phyloP scores from a whole-genome alignment of 2,797 vertebrate species.

The Syngnathus acus region DNA sequence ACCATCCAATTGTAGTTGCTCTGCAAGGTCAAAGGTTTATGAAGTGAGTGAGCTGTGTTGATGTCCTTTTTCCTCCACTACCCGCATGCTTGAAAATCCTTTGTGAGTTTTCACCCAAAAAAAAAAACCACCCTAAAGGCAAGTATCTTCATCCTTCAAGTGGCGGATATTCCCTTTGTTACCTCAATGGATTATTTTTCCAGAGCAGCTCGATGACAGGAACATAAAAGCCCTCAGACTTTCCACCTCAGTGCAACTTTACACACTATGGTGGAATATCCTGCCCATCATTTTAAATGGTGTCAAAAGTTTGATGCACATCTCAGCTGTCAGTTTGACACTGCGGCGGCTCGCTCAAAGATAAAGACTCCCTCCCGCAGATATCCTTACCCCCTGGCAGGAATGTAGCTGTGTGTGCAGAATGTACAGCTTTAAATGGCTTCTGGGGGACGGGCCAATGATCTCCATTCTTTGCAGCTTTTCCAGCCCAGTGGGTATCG shows the following conservation, averaged over 20 bases:
- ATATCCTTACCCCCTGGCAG: conserved; percentile 51
- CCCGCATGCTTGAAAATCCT: background rate
- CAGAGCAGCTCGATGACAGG: background rate
- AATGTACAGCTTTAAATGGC: conserved; percentile 55
- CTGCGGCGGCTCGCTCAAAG: conserved; percentile 22
- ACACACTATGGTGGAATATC: background rate
- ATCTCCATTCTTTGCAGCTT: conserved; percentile 62
- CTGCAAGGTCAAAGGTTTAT: conserved; percentile 3
- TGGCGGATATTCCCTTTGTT: background rate
- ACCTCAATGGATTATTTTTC: conserved; percentile 1
- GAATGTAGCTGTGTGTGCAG: conserved; percentile 63
- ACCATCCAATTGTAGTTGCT: background rate
- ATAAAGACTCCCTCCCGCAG: conserved; percentile 49
- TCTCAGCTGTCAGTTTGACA: conserved; percentile 2
- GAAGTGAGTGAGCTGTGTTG: background rate
- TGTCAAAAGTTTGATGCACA: background rate
- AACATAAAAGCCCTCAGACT: background rate
- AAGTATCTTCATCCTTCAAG: background rate
- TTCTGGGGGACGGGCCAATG: conserved; percentile 44
- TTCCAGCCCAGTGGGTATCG: conserved; percentile 56
- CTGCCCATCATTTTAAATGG: background rate
- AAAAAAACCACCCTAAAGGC: background rate
- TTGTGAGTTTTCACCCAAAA: background rate
- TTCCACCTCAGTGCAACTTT: background rate
- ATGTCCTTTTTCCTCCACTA: background rate